Percentiles rank a stretch among this genome's conserved stretches.
These are phyloP conservation scores for Phengaris arion DNA, from an alignment of 2,888 invertebrate species.

Conservation along the genomic window DNA sequence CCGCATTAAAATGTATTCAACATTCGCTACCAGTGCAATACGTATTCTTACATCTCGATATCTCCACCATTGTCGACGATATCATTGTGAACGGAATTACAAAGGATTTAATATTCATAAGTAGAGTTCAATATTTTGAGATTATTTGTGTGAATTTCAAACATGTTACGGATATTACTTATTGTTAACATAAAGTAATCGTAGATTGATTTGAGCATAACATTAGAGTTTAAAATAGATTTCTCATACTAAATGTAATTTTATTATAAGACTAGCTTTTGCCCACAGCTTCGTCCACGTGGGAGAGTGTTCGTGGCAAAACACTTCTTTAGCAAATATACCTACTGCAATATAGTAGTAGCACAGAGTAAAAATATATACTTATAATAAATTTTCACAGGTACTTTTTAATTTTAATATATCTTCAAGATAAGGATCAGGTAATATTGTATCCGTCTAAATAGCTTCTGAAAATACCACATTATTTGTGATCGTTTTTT, in stretches of 20 bases:
- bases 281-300: neutral
- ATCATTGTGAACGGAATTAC: constrained; percentile 16
- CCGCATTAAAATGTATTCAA: constrained; percentile 47
- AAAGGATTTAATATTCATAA: constrained; percentile 25
- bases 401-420: too few species aligned
- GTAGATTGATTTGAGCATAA: neutral
- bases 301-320: neutral
- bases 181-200: neutral
- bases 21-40: constrained; percentile 43
- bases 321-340: too few species aligned
- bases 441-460: too few species aligned
- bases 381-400: too few species aligned
- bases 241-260: neutral
- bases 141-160: constrained; percentile 7
- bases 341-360: too few species aligned
- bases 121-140: constrained; percentile 23
- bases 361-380: too few species aligned
- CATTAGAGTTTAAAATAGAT: neutral
- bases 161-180: constrained; percentile 17
- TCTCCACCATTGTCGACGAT: constrained; percentile 8
- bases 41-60: neutral
- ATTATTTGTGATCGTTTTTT: too few species aligned
- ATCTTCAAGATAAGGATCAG: too few species aligned
- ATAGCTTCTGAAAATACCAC: too few species aligned
- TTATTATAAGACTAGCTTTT: neutral